Conservation (phyloP, 2,888 invertebrate species). For the Cryptus armator region DNA sequence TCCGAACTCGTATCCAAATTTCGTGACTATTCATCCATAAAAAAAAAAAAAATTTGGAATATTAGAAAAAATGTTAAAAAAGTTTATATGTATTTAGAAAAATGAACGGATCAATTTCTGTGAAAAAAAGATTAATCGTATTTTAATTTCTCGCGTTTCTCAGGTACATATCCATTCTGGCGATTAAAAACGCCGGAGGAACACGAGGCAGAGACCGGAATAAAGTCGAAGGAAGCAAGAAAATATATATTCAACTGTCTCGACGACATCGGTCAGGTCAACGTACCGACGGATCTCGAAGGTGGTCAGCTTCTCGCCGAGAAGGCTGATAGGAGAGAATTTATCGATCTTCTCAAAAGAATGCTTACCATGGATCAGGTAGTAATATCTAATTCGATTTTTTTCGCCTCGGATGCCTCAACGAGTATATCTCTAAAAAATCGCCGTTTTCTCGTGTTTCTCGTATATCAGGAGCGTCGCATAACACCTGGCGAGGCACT, state of each 20-base stretch:
- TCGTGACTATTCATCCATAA: too few species aligned
- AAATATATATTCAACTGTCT: conserved; percentile 99
- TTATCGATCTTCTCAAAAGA: conserved; percentile 98
- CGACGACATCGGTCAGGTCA: conserved; percentile 99
- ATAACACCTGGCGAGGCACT: conserved; percentile 98
- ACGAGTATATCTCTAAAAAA: background rate
- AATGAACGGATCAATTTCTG: too few species aligned
- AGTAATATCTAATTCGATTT: conserved; percentile 85
- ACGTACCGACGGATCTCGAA: conserved; percentile 98
- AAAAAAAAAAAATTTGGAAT: too few species aligned
- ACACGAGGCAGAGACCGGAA: conserved; percentile 98
- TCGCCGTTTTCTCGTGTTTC: conserved; percentile 21
- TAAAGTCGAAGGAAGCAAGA: conserved; percentile 99
- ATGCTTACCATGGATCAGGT: conserved; percentile 99
- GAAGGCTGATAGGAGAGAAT: conserved; percentile 98
- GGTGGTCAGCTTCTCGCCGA: conserved; percentile 98
- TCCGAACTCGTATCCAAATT: too few species aligned
- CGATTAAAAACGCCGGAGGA: conserved; percentile 98
- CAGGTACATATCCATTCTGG: conserved; percentile 93
- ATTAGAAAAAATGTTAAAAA: too few species aligned
- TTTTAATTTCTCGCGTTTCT: conserved; percentile 17
- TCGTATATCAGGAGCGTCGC: conserved; percentile 91
- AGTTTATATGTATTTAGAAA: too few species aligned
- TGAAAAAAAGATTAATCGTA: conserved; percentile 4
- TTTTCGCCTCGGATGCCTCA: conserved; percentile 7